Conservation (phyloP, 2,113 vertebrate species). For the Heterochromis multidens region DNA sequence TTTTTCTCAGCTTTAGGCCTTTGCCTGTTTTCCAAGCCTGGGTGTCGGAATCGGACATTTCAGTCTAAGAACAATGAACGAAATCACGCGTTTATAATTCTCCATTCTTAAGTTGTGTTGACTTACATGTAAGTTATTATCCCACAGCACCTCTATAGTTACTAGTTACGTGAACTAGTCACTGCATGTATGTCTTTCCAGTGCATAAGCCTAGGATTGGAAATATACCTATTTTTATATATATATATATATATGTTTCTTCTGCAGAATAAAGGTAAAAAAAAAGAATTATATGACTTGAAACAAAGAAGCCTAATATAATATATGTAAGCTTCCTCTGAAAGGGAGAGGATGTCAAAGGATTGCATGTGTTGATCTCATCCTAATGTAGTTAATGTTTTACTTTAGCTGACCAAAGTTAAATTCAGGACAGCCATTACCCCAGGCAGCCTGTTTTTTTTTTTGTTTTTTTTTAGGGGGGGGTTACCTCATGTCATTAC, state of each 20-base stretch:
- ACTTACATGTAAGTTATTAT: neutral
- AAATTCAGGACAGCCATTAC: slow-evolving; percentile 40
- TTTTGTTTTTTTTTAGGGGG: neutral
- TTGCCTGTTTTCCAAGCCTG: neutral
- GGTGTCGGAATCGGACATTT: neutral
- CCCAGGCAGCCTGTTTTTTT: neutral
- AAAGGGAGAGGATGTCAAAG: neutral
- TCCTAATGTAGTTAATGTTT: slow-evolving; percentile 64
- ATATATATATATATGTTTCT: too few relatives aligned
- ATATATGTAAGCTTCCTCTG: too few relatives aligned
- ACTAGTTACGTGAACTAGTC: neutral
- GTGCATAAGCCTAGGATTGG: neutral
- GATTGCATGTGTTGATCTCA: neutral
- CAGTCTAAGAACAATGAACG: neutral
- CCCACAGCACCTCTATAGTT: neutral
- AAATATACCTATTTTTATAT: neutral
- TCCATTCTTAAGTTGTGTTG: neutral
- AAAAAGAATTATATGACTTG: neutral
- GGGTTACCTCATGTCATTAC: neutral
- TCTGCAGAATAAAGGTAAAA: too few relatives aligned
- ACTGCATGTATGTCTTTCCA: neutral
- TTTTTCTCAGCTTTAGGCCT: neutral
- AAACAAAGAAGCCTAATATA: neutral
- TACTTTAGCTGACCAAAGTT: slow-evolving; percentile 42
- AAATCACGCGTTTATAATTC: neutral